These are phyloP conservation scores for Drosophila tristis DNA, from an alignment of 1,140 invertebrate genomes.

Conservation along the genomic window DNA sequence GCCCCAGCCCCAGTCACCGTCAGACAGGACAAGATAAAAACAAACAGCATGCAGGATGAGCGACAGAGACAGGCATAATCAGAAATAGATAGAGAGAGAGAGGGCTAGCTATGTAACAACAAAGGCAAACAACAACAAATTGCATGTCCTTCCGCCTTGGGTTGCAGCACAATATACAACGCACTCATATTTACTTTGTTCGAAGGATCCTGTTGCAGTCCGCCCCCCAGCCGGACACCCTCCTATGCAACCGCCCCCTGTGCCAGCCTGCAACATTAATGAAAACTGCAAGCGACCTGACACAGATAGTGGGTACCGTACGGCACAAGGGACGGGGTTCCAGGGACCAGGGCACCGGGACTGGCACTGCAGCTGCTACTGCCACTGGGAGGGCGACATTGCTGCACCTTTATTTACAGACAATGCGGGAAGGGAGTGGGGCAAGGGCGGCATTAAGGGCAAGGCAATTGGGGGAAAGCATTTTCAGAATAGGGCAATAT, in stretches of 20 bases:
- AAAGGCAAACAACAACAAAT: slow-evolving; percentile 79
- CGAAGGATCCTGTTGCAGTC: slow-evolving; percentile 31
- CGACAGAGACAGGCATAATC: slow-evolving; percentile 23
- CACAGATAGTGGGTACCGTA: slow-evolving; percentile 46
- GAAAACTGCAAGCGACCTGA: slow-evolving; percentile 73
- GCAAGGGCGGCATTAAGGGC: background rate
- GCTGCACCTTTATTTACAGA: slow-evolving; percentile 46
- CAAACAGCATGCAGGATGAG: slow-evolving; percentile 73
- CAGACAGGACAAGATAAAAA: slow-evolving; percentile 66
- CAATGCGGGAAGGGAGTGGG: background rate
- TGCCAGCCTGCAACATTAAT: slow-evolving; percentile 59
- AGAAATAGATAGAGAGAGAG: background rate
- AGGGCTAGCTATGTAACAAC: slow-evolving; percentile 39
- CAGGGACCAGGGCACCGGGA: slow-evolving; percentile 7
- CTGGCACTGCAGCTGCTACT: slow-evolving; percentile 2
- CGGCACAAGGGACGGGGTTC: too few relatives aligned
- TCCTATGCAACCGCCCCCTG: slow-evolving; percentile 22
- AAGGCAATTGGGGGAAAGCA: slow-evolving; percentile 11
- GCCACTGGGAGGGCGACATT: slow-evolving; percentile 25
- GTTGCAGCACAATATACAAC: slow-evolving; percentile 74
- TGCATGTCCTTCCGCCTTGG: slow-evolving; percentile 79
- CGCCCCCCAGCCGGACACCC: slow-evolving; percentile 8
- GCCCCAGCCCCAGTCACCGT: background rate
- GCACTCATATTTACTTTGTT: slow-evolving; percentile 78
- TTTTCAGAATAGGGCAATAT: slow-evolving; percentile 43